Conservation (phyloP, 1,140 invertebrate species). For the Heliothis virescens region DNA sequence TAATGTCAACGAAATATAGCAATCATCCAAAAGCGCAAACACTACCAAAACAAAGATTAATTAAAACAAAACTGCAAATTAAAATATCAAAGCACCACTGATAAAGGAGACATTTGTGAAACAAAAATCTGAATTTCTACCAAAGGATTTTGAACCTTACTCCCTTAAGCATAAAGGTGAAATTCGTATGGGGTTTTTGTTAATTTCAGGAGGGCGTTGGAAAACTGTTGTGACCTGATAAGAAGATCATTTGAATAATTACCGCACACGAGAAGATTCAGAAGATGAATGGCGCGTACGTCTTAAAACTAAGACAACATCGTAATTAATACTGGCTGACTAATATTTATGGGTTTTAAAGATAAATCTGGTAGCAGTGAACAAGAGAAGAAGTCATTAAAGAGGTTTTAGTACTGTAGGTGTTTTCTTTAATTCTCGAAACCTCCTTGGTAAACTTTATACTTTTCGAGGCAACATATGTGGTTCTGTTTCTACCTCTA, state of each 20-base stretch:
- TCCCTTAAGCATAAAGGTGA: conserved; percentile 42
- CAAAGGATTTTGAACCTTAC: conserved; percentile 49
- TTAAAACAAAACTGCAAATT: conserved; percentile 54
- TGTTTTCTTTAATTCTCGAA: too few relatives aligned
- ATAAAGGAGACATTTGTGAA: conserved; percentile 50
- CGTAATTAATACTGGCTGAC: conserved; percentile 48
- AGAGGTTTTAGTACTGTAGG: too few relatives aligned
- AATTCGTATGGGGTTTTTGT: conserved; percentile 10
- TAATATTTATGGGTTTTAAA: conserved; percentile 43
- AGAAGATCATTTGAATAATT: conserved; percentile 80
- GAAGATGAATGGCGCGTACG: conserved; percentile 70
- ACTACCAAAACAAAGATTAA: conserved; percentile 50
- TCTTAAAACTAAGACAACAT: conserved; percentile 53
- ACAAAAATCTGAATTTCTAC: conserved; percentile 6
- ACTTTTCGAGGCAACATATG: too few relatives aligned
- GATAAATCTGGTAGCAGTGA: neutral
- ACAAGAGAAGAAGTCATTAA: neutral
- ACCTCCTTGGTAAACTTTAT: too few relatives aligned
- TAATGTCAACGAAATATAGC: conserved; percentile 1
- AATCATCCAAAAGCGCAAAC: conserved; percentile 29
- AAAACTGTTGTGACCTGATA: conserved; percentile 76
- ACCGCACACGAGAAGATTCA: conserved; percentile 63
- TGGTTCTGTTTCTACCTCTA: too few relatives aligned
- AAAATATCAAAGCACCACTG: conserved; percentile 48
- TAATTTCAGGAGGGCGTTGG: conserved; percentile 53